Conservation (phyloP, 2,797 vertebrate species). For the Leptoclinus maculatus region DNA sequence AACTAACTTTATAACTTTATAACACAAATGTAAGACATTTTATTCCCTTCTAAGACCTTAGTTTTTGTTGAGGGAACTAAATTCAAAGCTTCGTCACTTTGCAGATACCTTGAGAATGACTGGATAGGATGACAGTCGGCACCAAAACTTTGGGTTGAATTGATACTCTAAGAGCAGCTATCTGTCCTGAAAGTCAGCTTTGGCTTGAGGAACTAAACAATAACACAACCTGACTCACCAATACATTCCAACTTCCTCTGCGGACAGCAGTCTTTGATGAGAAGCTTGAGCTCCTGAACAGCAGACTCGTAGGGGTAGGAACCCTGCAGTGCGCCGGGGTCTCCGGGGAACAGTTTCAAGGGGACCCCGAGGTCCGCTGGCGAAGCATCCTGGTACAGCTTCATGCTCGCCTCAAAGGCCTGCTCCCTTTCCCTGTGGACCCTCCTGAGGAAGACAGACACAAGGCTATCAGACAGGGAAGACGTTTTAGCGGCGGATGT, state of each 20-base stretch:
- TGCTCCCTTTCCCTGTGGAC: conserved; percentile 85
- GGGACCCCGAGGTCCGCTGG: conserved; percentile 88
- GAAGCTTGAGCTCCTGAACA: conserved; percentile 87
- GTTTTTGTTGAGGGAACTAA: too few relatives aligned
- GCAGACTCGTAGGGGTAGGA: conserved; percentile 87
- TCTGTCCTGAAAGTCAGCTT: too few relatives aligned
- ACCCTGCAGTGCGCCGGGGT: conserved; percentile 41
- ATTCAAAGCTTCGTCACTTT: too few relatives aligned
- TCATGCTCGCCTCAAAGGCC: conserved; percentile 86
- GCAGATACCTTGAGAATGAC: too few relatives aligned
- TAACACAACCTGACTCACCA: conserved; percentile 78
- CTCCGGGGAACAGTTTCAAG: conserved; percentile 84
- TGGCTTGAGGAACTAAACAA: background rate
- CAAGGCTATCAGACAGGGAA: background rate
- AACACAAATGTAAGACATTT: too few relatives aligned
- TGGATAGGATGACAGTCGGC: too few relatives aligned
- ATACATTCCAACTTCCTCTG: conserved; percentile 95
- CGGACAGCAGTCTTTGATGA: conserved; percentile 88
- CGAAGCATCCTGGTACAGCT: conserved; percentile 75
- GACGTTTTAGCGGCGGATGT: background rate
- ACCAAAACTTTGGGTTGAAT: too few relatives aligned
- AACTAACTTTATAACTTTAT: too few relatives aligned
- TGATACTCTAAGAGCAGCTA: too few relatives aligned
- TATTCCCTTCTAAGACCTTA: too few relatives aligned
- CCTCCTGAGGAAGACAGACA: conserved; percentile 74